phyloP scores from a whole-genome alignment of 2,113 vertebrate genomes.

The Archilochus colubris region DNA sequence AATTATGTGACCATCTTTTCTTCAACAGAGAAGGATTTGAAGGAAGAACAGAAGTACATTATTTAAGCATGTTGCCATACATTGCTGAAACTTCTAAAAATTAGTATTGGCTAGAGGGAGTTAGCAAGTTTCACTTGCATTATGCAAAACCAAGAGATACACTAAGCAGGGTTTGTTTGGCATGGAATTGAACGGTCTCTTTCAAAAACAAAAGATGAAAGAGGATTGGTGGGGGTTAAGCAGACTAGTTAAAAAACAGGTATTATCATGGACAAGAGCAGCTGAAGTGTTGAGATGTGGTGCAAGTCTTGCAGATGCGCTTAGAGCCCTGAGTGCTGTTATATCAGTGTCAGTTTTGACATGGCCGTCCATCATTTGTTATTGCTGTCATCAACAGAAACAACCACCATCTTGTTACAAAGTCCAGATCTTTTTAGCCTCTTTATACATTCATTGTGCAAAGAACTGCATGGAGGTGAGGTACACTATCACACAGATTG shows the following conservation, averaged over 20 bases:
- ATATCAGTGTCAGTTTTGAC: not conserved
- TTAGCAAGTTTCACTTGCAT: not conserved
- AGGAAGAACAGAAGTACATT: not conserved
- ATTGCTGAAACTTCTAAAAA: not conserved
- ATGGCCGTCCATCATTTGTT: not conserved
- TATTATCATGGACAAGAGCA: not conserved
- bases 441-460: rapidly evolving
- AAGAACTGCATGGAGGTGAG: not conserved
- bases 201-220: not conserved
- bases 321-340: not conserved
- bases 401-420: not conserved
- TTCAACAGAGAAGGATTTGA: not conserved
- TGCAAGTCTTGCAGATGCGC: not conserved
- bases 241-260: not conserved
- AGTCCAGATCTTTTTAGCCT: not conserved
- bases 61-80: not conserved
- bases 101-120: not conserved
- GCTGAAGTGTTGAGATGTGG: not conserved
- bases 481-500: rapidly evolving
- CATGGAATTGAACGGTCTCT: not conserved
- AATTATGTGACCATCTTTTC: not conserved
- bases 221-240: not conserved
- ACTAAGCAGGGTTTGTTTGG: not conserved
- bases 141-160: not conserved
- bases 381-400: not conserved